Evolutionary conservation across 92 coral and sea anemone genomes (phyloP).

Genomic region (Pocillopora grandis): DNA sequence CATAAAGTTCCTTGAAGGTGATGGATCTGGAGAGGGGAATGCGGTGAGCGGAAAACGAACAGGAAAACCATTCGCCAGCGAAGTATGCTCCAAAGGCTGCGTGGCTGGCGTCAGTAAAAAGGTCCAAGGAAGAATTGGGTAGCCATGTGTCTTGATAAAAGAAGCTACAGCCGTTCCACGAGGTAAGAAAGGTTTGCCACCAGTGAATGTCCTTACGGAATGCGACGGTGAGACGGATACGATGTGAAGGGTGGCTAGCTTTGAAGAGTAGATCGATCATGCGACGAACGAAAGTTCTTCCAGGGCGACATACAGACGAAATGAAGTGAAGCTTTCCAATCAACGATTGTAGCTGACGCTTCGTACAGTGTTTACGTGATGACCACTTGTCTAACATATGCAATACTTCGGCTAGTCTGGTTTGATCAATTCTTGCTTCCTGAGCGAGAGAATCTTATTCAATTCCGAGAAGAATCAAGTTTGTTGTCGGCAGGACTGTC

Average conservation of each 20-base stretch:
- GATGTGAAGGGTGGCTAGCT: constrained; percentile 43
- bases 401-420: constrained; percentile 34
- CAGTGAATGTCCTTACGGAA: constrained; percentile 52
- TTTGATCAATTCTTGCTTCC: constrained; percentile 28
- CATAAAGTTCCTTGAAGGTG: constrained; percentile 28
- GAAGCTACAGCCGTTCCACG: constrained; percentile 60
- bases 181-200: constrained; percentile 55
- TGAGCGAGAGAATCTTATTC: constrained; percentile 21
- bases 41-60: constrained; percentile 18
- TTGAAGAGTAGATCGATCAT: constrained; percentile 51
- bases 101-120: constrained; percentile 53
- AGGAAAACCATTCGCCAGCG: constrained; percentile 44
- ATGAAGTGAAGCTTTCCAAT: constrained; percentile 52
- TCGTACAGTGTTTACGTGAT: constrained; percentile 32
- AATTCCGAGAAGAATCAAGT: constrained; percentile 26
- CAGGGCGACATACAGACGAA: constrained; percentile 56
- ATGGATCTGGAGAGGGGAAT: constrained; percentile 22
- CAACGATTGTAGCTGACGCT: constrained; percentile 59
- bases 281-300: constrained; percentile 57
- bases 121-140: constrained; percentile 13
- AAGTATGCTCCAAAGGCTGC: constrained; percentile 51
- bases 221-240: constrained; percentile 40
- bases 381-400: constrained; percentile 32
- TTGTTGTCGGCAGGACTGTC: constrained; percentile 33
- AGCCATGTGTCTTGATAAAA: neutral